Evolutionary conservation across 2,113 vertebrate species (phyloP).

Genomic region (Ceyx cyanopectus): DNA sequence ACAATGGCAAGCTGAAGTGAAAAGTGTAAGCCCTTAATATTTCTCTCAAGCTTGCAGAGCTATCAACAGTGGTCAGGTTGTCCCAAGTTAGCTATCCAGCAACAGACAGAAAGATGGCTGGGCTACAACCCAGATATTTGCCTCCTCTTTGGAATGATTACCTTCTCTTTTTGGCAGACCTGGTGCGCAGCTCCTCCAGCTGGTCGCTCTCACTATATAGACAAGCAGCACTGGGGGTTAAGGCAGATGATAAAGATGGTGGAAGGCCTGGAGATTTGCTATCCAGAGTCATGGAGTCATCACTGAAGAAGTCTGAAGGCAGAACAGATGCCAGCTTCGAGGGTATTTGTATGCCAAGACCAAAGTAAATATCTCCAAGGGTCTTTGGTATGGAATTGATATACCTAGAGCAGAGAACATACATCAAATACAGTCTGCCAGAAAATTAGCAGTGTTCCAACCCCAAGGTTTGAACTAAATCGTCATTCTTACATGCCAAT

Average conservation of each 20-base stretch:
- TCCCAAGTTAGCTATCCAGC: not conserved
- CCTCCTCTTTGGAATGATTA: conserved; percentile 13
- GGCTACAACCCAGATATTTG: not conserved
- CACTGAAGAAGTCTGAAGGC: conserved; percentile 92
- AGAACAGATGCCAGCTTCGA: conserved; percentile 84
- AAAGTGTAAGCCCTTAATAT: not conserved
- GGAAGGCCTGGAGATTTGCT: conserved; percentile 79
- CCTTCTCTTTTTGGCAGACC: conserved; percentile 89
- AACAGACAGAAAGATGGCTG: not conserved
- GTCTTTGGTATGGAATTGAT: conserved; percentile 82
- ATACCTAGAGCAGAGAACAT: conserved; percentile 77
- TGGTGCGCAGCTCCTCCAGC: conserved; percentile 86
- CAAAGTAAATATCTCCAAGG: conserved; percentile 88
- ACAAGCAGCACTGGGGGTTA: conserved; percentile 29
- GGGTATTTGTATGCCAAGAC: conserved; percentile 89
- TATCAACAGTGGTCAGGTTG: not conserved
- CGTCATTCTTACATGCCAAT: not conserved
- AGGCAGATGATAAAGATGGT: conserved; percentile 57
- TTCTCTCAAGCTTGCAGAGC: not conserved
- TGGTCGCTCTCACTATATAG: conserved; percentile 68
- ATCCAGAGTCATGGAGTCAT: conserved; percentile 87
- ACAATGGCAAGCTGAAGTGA: not conserved
- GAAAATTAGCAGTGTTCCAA: not conserved
- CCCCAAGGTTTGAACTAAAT: not conserved
- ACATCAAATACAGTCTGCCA: not conserved